Evolutionary conservation across 2,113 vertebrate species (phyloP).

Genomic region (Ailuropoda melanoleuca): DNA sequence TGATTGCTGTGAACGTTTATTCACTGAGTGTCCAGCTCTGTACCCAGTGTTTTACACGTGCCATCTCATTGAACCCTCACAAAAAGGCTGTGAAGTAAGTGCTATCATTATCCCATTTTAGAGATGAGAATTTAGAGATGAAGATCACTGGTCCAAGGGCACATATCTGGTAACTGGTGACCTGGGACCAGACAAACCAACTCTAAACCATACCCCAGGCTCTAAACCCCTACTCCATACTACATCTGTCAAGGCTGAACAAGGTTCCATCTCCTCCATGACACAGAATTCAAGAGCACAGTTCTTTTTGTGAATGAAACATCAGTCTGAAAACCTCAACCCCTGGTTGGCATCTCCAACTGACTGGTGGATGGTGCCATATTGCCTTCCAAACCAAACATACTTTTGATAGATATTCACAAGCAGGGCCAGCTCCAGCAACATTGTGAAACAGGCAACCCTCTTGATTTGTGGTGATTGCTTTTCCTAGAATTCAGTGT

Average conservation of each 20-base stretch:
- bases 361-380: not conserved
- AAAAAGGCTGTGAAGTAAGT: not conserved
- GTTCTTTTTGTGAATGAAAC: not conserved
- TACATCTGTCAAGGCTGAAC: not conserved
- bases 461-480: not conserved
- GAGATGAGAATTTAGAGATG: not conserved
- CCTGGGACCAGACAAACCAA: not conserved
- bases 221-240: not conserved
- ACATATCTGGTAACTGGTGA: not conserved
- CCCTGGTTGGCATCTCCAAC: not conserved
- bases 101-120: not conserved
- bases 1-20: too few species aligned
- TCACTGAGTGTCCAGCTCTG: not conserved
- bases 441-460: not conserved
- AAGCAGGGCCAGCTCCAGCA: not conserved
- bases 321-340: not conserved
- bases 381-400: slow-evolving; percentile 27
- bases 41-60: not conserved
- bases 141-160: not conserved
- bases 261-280: not conserved
- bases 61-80: not conserved
- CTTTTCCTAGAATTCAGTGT: slow-evolving; percentile 32
- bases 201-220: not conserved
- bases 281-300: not conserved
- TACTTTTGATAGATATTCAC: slow-evolving; percentile 10